A percentile compares a stretch with the other conserved stretches of the same genome.
These are phyloP conservation scores for Garrulus glandarius DNA, from an alignment of 2,797 vertebrate species.

Conservation along the genomic window DNA sequence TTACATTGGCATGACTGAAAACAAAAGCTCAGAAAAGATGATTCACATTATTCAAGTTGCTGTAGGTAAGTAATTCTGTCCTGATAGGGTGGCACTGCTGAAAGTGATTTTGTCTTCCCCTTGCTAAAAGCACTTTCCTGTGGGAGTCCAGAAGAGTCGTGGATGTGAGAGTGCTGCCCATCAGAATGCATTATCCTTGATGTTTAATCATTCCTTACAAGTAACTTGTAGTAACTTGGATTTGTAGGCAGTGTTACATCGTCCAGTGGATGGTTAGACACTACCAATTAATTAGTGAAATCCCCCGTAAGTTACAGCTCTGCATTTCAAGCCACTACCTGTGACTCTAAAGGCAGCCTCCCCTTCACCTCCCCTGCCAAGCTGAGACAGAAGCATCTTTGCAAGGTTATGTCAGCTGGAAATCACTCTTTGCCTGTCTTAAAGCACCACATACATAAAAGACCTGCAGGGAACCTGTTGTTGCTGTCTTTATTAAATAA, in stretches of 20 bases:
- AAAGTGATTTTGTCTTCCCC: not conserved
- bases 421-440: constrained; percentile 35
- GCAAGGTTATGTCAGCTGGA: constrained; percentile 54
- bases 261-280: constrained; percentile 37
- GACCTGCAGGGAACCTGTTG: constrained; percentile 37
- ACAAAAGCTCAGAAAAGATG: not conserved
- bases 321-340: not conserved
- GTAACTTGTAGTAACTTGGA: not conserved
- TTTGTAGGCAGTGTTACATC: constrained; percentile 2
- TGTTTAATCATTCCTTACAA: constrained; percentile 26
- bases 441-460: not conserved
- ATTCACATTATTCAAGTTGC: not conserved
- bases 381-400: not conserved
- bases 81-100: not conserved
- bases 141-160: not conserved
- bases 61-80: not conserved
- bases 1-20: not conserved
- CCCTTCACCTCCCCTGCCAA: not conserved
- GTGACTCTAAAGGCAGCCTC: not conserved
- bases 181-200: not conserved
- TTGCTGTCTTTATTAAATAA: constrained; percentile 53
- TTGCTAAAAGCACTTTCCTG: not conserved
- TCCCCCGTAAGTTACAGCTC: constrained; percentile 10
- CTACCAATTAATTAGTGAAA: constrained; percentile 62
- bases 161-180: not conserved